Base-by-base conservation (phyloP, 2,797 vertebrate species). In the Salarias fasciatus region DNA sequence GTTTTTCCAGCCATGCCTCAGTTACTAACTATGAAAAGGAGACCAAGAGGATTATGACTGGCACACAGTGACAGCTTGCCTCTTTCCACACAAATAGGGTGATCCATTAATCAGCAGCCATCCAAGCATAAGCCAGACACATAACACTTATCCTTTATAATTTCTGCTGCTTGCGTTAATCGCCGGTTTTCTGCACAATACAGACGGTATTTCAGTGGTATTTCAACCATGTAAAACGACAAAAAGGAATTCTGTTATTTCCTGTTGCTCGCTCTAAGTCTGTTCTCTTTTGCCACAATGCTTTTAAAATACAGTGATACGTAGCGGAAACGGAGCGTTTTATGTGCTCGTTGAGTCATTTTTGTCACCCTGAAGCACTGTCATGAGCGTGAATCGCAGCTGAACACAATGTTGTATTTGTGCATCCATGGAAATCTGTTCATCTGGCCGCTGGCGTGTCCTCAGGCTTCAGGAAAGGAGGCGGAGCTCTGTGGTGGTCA, bases 401-500 rank as follows among this genome's bases (percentile, higher is more conserved):
- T 24, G 18, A 24, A 24, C n/a, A n/a, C n/a, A 24, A 24, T 24
- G n/a, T n/a, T n/a, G n/a, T n/a, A 24, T 24, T 24, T 24, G 18
- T 24, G 18, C 18, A 24, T 2, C 18, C 18, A 8, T 0, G 11
- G 12, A 18, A 6, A 28, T 40, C 42, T 1, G 0, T 55, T 47
- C n/a, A 12, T 37, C 38, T 54, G 44, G 77, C 41, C 42, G 3
- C 28, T 45, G 53, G 15, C 76, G 13, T 63, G 38, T 41, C 74
- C 28, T 36, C 89, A 95, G 94, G 64, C 75, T 90, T 15, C 86
- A 87, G 0, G 90, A 95, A 13, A 89, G 88, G 78, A 92, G 95
- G 61, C 91, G 92, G 0, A 97, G 95, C 80, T 96, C 95, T 0
- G 83, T 96, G 66, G 95, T 96, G 1, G 92, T 97, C 85, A 96